These are phyloP conservation scores for Xenopus borealis DNA, from an alignment of 2,113 vertebrate species.

Conservation along the genomic window DNA sequence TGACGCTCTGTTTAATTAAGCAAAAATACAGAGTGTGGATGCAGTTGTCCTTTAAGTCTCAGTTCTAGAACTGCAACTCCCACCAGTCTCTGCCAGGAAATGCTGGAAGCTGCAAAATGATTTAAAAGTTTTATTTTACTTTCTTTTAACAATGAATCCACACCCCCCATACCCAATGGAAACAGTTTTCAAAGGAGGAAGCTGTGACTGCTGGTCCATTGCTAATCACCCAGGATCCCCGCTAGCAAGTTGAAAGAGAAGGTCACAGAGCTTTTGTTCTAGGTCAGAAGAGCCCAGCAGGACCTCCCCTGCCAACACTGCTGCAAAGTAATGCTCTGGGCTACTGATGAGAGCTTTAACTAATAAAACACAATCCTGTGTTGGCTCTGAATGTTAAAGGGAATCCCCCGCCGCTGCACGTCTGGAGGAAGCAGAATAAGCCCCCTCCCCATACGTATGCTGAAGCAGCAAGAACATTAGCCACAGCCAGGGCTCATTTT, in stretches of 20 bases:
- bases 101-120: no score
- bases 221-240: constrained; percentile 19
- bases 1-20: no score
- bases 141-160: constrained; percentile 5
- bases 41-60: no score
- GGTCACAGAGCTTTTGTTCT: constrained; percentile 28
- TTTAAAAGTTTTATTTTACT: no score
- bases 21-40: no score
- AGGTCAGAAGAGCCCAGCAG: constrained; percentile 22
- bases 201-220: constrained; percentile 34
- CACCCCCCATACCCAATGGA: not conserved
- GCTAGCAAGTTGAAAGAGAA: constrained; percentile 5
- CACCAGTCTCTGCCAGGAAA: no score
- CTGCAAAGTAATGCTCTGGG: not conserved
- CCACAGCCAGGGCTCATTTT: no score
- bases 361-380: constrained; percentile 8
- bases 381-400: not conserved
- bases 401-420: not conserved
- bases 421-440: not conserved
- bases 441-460: not conserved
- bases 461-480: no score
- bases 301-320: not conserved
- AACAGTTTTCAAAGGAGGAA: constrained; percentile 17
- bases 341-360: not conserved
- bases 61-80: no score